These are phyloP conservation scores for Neosilurus hyrtlii DNA, from an alignment of 2,797 vertebrate genomes.

Conservation along the genomic window DNA sequence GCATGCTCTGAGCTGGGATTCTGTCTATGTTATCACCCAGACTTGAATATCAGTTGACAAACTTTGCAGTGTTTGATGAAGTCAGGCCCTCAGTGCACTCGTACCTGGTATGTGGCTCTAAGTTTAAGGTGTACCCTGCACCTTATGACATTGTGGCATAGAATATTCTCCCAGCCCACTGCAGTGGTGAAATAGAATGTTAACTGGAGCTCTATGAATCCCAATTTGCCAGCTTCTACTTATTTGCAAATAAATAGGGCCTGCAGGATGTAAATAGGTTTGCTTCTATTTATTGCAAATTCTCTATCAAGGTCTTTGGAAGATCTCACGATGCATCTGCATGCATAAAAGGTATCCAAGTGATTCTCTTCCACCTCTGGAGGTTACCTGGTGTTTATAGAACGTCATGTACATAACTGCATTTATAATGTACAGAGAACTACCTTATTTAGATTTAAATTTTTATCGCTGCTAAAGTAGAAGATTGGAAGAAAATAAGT, in stretches of 20 bases:
- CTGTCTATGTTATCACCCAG: not conserved
- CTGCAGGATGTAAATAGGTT: not conserved
- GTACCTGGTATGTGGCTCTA: not conserved
- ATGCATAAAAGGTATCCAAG: constrained; percentile 1
- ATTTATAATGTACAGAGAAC: constrained; percentile 65
- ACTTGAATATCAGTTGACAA: not conserved
- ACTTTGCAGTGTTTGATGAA: not conserved
- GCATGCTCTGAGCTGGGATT: not conserved
- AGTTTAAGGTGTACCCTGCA: not conserved
- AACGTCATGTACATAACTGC: constrained; percentile 10
- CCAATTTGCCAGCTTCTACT: too few species aligned
- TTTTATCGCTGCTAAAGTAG: constrained; percentile 71
- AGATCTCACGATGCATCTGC: not conserved
- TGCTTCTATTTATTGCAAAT: not conserved
- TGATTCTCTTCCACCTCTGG: constrained; percentile 29
- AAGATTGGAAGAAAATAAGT: constrained; percentile 48
- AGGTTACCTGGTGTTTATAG: constrained; percentile 29
- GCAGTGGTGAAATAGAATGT: not conserved
- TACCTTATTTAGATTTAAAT: constrained; percentile 59
- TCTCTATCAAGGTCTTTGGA: not conserved
- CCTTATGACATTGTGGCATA: not conserved
- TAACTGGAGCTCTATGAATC: not conserved
- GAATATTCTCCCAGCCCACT: not conserved
- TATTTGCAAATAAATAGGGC: not conserved
- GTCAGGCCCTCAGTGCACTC: too few species aligned